Evolutionary conservation across 2,888 invertebrate genomes (phyloP).

Genomic region (Nemapogon koenigi): DNA sequence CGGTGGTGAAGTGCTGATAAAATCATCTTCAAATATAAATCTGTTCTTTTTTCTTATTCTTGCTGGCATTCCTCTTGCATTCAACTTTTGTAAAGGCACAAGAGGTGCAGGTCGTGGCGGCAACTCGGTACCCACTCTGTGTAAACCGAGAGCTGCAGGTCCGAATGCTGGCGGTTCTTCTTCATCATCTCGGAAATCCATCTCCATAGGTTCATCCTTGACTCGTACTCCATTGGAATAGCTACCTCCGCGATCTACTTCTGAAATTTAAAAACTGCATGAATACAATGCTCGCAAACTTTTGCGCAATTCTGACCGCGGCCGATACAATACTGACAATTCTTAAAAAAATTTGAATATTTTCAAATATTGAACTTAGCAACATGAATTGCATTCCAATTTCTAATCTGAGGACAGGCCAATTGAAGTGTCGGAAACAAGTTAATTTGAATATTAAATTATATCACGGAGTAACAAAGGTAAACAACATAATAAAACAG

Average conservation of each 20-base stretch:
- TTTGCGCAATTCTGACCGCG: not conserved
- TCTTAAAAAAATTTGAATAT: slow-evolving; percentile 53
- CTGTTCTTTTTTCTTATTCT: slow-evolving; percentile 89
- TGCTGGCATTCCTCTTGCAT: slow-evolving; percentile 89
- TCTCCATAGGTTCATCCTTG: slow-evolving; percentile 68
- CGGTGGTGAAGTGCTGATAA: slow-evolving; percentile 78
- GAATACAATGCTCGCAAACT: not conserved
- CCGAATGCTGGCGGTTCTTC: slow-evolving; percentile 76
- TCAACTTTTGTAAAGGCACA: slow-evolving; percentile 80
- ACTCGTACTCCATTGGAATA: slow-evolving; percentile 24
- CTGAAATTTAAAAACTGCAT: not conserved
- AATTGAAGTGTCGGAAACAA: slow-evolving; percentile 7
- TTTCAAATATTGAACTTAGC: slow-evolving; percentile 62
- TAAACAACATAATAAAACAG: slow-evolving; percentile 14
- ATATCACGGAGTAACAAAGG: not conserved
- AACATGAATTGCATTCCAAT: slow-evolving; percentile 28
- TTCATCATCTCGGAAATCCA: slow-evolving; percentile 71
- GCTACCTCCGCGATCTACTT: not conserved
- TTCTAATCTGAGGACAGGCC: slow-evolving; percentile 10
- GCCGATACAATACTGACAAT: slow-evolving; percentile 30
- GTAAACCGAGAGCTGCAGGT: slow-evolving; percentile 80
- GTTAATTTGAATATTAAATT: not conserved
- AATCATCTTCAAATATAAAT: slow-evolving; percentile 88
- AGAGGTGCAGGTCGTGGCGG: slow-evolving; percentile 75
- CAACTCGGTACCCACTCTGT: slow-evolving; percentile 79